Percentiles rank a stretch among this genome's conserved stretches.
These are phyloP conservation scores for Callorhinus ursinus DNA, from an alignment of 2,113 vertebrate species.

Conservation along the genomic window DNA sequence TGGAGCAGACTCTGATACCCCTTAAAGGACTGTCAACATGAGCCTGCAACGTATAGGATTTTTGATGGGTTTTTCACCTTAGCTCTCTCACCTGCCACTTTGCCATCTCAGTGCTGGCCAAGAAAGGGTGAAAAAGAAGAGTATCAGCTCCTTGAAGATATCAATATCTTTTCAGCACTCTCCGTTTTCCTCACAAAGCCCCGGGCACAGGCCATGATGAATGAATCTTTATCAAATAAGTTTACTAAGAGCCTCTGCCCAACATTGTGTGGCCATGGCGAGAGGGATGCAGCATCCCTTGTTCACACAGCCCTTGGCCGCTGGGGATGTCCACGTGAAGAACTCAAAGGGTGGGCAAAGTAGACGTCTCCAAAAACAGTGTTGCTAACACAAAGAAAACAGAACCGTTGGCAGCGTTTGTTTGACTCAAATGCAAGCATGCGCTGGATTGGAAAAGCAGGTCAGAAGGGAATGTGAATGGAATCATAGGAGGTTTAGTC, in stretches of 20 bases:
- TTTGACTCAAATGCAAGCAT: background rate
- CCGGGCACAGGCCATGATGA: background rate
- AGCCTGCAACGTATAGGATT: background rate
- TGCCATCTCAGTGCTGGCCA: background rate
- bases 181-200: background rate
- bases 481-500: background rate
- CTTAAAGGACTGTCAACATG: background rate
- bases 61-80: background rate
- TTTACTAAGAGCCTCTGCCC: background rate
- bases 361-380: background rate
- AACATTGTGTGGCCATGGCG: background rate
- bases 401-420: background rate
- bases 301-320: background rate
- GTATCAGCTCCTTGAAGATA: background rate
- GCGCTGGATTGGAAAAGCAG: background rate
- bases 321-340: background rate
- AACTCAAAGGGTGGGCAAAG: background rate
- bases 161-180: background rate
- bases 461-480: background rate
- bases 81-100: background rate
- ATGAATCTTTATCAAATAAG: background rate
- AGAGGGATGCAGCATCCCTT: background rate
- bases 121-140: background rate
- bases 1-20: background rate
- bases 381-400: background rate